These are phyloP conservation scores for Zygogramma bicolorata DNA, from an alignment of 2,888 invertebrate genomes.

Conservation along the genomic window DNA sequence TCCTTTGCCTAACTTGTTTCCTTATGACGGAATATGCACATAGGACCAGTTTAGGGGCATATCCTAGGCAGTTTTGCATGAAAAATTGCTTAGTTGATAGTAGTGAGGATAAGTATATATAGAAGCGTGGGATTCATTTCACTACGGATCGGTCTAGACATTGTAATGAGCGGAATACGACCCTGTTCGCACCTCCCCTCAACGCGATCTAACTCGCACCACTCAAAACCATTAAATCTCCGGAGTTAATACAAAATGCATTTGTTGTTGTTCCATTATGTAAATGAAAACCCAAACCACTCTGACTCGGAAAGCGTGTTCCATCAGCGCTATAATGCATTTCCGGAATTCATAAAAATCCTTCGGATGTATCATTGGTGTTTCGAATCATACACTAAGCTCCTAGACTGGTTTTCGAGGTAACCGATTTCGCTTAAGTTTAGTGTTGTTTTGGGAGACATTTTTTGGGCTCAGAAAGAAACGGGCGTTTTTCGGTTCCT, in stretches of 20 bases:
- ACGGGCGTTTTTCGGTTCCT: no score
- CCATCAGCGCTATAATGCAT: conserved; percentile 64
- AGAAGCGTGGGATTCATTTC: no score
- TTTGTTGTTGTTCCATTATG: conserved; percentile 69
- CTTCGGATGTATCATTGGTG: conserved; percentile 41
- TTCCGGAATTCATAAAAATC: conserved; percentile 60
- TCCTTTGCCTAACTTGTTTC: no score
- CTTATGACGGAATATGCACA: no score
- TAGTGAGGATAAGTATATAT: no score
- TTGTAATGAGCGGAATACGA: no score
- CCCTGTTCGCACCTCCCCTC: conserved; percentile 22
- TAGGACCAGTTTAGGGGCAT: no score
- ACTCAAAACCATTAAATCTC: conserved; percentile 67
- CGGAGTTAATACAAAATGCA: conserved; percentile 69
- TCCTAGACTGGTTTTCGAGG: not conserved
- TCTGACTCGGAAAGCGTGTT: conserved; percentile 59
- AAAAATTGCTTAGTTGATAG: no score
- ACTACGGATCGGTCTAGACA: no score
- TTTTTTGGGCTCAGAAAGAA: not conserved
- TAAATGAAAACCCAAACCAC: conserved; percentile 67
- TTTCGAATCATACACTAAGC: conserved; percentile 30
- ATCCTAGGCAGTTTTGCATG: no score
- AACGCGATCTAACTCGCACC: conserved; percentile 47
- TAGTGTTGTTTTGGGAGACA: not conserved
- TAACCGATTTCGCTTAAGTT: not conserved